A percentile compares a stretch with the other conserved stretches of the same genome.
Conservation (phyloP, 2,113 vertebrate species). For the Calidris pugnax region DNA sequence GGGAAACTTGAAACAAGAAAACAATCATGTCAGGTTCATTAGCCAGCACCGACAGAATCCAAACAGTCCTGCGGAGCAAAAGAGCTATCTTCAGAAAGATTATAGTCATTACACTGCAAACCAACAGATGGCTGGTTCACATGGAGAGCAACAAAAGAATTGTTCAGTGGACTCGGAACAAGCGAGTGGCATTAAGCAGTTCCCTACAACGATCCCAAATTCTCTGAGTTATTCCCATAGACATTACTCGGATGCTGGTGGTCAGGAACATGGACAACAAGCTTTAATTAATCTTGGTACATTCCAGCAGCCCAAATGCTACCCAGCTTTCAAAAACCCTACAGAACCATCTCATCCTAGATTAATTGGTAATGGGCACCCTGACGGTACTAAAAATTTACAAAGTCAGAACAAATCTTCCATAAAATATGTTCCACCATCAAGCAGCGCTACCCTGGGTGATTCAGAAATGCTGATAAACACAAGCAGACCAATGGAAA, state of each 20-base stretch:
- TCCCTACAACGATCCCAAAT: not conserved
- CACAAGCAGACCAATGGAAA: not conserved
- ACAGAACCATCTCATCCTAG: not conserved
- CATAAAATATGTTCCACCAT: not conserved
- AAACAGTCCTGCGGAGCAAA: not conserved
- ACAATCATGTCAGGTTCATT: not conserved
- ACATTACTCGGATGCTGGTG: not conserved
- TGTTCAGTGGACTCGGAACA: not conserved
- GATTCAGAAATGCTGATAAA: not conserved
- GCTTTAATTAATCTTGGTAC: constrained; percentile 9
- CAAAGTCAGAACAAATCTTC: not conserved
- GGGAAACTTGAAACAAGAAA: not conserved
- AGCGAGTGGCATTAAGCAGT: constrained; percentile 1
- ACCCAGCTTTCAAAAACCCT: not conserved
- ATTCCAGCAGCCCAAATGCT: not conserved
- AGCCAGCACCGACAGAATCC: not conserved
- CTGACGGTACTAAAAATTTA: not conserved
- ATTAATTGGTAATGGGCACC: not conserved
- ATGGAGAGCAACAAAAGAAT: not conserved
- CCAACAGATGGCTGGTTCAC: constrained; percentile 15
- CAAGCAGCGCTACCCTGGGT: rapidly evolving
- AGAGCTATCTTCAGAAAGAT: constrained; percentile 28
- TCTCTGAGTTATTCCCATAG: not conserved
- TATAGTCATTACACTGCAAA: not conserved
- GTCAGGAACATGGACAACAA: not conserved